phyloP scores from a whole-genome alignment of 2,797 vertebrate genomes.

The Sebastes taczanowskii region DNA sequence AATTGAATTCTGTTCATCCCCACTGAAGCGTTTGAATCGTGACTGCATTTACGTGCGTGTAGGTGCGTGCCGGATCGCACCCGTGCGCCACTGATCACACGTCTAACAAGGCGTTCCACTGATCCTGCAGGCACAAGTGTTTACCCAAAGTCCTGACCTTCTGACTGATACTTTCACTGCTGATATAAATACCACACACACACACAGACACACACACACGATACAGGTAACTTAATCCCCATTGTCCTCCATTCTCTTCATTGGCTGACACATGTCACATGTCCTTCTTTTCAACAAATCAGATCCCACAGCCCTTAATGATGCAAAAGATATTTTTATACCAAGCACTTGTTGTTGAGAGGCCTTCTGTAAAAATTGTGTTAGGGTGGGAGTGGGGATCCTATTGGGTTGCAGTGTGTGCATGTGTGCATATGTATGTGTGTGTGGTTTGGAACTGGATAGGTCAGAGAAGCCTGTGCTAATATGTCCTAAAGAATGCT shows the following conservation, averaged over 20 bases:
- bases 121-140: conserved; percentile 67
- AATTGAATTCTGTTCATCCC: conserved; percentile 31
- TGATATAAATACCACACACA: conserved; percentile 84
- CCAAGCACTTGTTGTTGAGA: conserved; percentile 76
- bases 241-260: conserved; percentile 62
- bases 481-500: conserved; percentile 83
- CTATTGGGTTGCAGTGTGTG: conserved; percentile 60
- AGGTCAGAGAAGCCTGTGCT: conserved; percentile 67
- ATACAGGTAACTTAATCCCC: conserved; percentile 82
- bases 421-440: conserved; percentile 31
- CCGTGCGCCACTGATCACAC: conserved; percentile 16
- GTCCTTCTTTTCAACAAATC: conserved; percentile 66
- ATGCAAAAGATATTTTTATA: conserved; percentile 77
- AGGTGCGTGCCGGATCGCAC: conserved; percentile 14
- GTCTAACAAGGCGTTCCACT: conserved; percentile 63
- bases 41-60: neutral
- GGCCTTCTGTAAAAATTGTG: conserved; percentile 70
- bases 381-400: conserved; percentile 54
- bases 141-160: conserved; percentile 83
- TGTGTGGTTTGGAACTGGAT: conserved; percentile 77
- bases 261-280: conserved; percentile 80
- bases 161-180: conserved; percentile 80
- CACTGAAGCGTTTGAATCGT: conserved; percentile 21
- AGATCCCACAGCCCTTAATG: conserved; percentile 45
- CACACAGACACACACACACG: conserved; percentile 56